phyloP scores from a whole-genome alignment of 2,797 vertebrate species.

The Manis javanica region DNA sequence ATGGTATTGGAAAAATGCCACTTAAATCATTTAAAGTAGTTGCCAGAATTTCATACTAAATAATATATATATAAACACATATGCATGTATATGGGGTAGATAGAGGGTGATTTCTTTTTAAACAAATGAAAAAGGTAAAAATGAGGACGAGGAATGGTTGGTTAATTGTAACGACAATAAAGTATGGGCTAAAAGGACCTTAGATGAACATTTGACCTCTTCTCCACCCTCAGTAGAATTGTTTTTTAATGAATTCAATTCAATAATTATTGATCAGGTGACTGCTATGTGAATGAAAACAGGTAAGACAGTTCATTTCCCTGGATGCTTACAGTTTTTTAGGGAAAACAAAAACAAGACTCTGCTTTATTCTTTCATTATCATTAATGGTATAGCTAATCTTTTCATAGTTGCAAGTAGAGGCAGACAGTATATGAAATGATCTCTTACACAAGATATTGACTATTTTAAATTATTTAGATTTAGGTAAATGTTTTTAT shows the following conservation, averaged over 20 bases:
- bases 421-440: slow-evolving; percentile 29
- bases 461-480: not conserved
- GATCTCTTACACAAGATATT: slow-evolving; percentile 18
- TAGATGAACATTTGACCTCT: slow-evolving; percentile 1
- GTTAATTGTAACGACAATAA: slow-evolving; percentile 50
- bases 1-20: slow-evolving; percentile 34
- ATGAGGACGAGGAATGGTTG: slow-evolving; percentile 10
- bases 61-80: not conserved
- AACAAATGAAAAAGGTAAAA: slow-evolving; percentile 42
- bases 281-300: not conserved
- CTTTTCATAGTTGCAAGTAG: slow-evolving; percentile 30
- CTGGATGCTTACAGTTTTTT: not conserved
- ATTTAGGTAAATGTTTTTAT: slow-evolving; percentile 2
- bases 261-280: not conserved
- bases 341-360: not conserved
- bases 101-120: slow-evolving; percentile 1
- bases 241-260: slow-evolving; percentile 58
- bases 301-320: not conserved
- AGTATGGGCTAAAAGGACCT: not conserved
- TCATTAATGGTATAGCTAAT: not conserved
- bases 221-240: not conserved
- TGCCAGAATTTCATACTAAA: slow-evolving; percentile 54
- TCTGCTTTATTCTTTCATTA: slow-evolving; percentile 2
- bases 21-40: slow-evolving; percentile 10
- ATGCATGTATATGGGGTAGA: not conserved